phyloP scores from a whole-genome alignment of 2,113 vertebrate species.

The Ibidorhyncha struthersii region DNA sequence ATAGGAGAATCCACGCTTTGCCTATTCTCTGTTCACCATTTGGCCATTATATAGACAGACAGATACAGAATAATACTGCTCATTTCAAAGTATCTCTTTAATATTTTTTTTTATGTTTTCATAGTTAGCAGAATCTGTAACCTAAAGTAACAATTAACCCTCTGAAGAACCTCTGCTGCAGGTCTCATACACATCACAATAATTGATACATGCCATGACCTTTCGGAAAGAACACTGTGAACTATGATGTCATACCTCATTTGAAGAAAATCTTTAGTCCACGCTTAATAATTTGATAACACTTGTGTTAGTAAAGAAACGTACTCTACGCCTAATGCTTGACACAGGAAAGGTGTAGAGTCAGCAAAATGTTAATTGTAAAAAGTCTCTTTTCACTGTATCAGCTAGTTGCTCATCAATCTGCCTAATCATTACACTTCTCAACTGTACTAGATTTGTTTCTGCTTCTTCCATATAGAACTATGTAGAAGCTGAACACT shows the following conservation, averaged over 20 bases:
- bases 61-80: not conserved
- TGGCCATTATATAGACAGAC: not conserved
- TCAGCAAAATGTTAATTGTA: constrained; percentile 48
- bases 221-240: constrained; percentile 8
- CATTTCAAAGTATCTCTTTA: not conserved
- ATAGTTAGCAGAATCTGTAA: not conserved
- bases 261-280: not conserved
- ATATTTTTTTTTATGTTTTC: not conserved
- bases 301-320: constrained; percentile 34
- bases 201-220: not conserved
- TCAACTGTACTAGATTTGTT: not conserved
- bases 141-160: constrained; percentile 41
- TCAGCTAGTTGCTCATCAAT: not conserved
- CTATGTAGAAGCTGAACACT: not conserved
- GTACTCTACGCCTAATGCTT: not conserved
- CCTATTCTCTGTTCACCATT: not conserved
- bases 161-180: constrained; percentile 7
- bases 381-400: not conserved
- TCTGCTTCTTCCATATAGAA: not conserved
- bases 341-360: not conserved
- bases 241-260: constrained; percentile 29
- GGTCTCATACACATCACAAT: not conserved
- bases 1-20: not conserved
- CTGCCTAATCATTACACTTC: not conserved
- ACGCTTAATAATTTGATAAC: constrained; percentile 23